Evolutionary conservation across 2,888 invertebrate species (phyloP).

Genomic region (Melolontha melolontha): DNA sequence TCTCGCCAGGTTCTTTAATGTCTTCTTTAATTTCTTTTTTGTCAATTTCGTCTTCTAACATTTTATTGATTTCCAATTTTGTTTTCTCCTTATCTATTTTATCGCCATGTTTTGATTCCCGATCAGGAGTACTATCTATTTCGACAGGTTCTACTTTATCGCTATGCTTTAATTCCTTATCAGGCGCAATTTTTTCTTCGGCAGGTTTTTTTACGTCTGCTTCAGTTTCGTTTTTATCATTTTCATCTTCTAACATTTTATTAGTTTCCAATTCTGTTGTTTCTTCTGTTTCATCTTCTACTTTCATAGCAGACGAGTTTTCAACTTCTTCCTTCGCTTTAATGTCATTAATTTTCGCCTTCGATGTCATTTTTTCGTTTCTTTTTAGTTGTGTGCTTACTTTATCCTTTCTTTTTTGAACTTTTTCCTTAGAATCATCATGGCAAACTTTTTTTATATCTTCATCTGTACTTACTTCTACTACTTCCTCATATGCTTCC

Average conservation of each 20-base stretch:
- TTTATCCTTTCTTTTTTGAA: no score
- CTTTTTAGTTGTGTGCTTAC: constrained; percentile 44
- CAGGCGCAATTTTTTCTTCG: constrained; percentile 50
- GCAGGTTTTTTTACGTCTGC: constrained; percentile 50
- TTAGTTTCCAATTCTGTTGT: constrained; percentile 41
- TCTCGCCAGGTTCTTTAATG: background rate
- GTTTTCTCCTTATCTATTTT: constrained; percentile 37
- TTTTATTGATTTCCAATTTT: constrained; percentile 47
- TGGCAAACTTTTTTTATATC: no score
- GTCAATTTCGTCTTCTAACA: constrained; percentile 45
- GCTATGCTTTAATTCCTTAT: constrained; percentile 34
- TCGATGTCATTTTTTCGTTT: constrained; percentile 44
- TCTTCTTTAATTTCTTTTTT: constrained; percentile 41
- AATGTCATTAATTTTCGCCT: constrained; percentile 40
- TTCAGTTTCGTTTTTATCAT: constrained; percentile 19
- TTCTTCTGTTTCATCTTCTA: constrained; percentile 44
- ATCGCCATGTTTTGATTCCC: constrained; percentile 37
- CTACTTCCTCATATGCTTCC: no score
- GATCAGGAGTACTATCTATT: constrained; percentile 43
- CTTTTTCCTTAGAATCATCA: no score
- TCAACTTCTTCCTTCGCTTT: constrained; percentile 44
- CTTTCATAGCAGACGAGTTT: constrained; percentile 40
- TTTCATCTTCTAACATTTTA: constrained; percentile 34
- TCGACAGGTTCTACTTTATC: constrained; percentile 51
- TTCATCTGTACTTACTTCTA: no score